phyloP scores from a whole-genome alignment of 1,140 invertebrate species.

The Drosophila rufa region DNA sequence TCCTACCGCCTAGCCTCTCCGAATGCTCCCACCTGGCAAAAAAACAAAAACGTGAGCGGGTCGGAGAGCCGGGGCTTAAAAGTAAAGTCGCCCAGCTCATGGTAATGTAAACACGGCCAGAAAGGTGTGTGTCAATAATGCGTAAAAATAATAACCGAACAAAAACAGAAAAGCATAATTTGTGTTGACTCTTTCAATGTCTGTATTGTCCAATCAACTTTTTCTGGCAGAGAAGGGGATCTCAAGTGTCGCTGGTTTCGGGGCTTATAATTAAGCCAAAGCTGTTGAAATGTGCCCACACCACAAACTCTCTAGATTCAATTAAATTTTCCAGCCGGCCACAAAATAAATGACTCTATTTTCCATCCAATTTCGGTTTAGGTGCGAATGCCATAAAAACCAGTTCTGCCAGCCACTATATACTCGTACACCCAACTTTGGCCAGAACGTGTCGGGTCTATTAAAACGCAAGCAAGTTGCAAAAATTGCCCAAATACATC shows the following conservation, averaged over 20 bases:
- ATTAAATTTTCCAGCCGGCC: conserved; percentile 51
- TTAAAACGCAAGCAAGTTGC: conserved; percentile 47
- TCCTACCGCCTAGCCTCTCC: conserved; percentile 3
- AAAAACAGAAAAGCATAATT: conserved; percentile 51
- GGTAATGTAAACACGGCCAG: conserved; percentile 46
- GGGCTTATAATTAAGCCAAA: conserved; percentile 55
- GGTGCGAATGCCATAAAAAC: conserved; percentile 37
- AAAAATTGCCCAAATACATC: conserved; percentile 49
- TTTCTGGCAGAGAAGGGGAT: background rate
- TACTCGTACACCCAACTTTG: conserved; percentile 31
- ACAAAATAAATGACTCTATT: conserved; percentile 54
- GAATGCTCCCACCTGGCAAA: conserved; percentile 11
- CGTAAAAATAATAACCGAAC: conserved; percentile 54
- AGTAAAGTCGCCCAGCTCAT: conserved; percentile 21
- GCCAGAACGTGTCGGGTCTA: conserved; percentile 38
- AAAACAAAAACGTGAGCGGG: conserved; percentile 48
- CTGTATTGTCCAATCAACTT: conserved; percentile 49
- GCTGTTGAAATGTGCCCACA: conserved; percentile 57
- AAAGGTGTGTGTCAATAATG: conserved; percentile 57
- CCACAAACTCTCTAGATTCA: conserved; percentile 39
- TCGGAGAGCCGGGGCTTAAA: conserved; percentile 43
- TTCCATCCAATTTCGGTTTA: conserved; percentile 44
- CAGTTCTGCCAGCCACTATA: conserved; percentile 19
- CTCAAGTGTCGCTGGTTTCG: conserved; percentile 34
- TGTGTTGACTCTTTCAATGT: conserved; percentile 54